phyloP scores from a whole-genome alignment of 2,113 vertebrate genomes.

The Phocoena sinus region DNA sequence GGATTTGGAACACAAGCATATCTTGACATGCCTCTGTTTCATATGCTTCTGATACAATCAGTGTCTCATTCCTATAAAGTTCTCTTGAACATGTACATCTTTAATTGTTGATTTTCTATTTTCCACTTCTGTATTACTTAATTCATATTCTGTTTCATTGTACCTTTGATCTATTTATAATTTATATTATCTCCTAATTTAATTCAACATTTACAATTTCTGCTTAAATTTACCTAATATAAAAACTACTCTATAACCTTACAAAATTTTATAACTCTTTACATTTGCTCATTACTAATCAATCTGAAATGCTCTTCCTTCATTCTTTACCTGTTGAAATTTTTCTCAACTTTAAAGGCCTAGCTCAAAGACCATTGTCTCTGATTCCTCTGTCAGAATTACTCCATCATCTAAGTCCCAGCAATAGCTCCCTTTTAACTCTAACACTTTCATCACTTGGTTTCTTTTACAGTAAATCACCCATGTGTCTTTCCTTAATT shows the following conservation, averaged over 20 bases:
- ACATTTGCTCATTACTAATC: background rate
- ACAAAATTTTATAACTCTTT: background rate
- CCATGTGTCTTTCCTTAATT: background rate
- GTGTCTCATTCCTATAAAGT: background rate
- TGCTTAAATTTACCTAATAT: background rate
- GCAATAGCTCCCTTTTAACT: background rate
- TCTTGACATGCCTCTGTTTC: background rate
- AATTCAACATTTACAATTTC: background rate
- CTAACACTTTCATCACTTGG: background rate
- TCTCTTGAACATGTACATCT: background rate
- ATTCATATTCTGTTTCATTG: background rate
- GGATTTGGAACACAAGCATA: background rate
- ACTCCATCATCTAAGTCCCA: background rate
- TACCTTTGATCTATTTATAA: background rate
- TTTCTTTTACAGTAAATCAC: background rate
- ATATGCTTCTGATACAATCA: background rate
- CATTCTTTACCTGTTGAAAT: background rate
- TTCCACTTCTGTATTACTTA: background rate
- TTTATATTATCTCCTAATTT: background rate
- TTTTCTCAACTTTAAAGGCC: background rate
- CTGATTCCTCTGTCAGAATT: background rate
- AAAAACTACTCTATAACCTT: background rate
- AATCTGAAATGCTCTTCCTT: background rate
- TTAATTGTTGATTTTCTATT: background rate
- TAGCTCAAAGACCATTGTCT: background rate